Evolutionary conservation across 2,797 vertebrate species (phyloP).

Genomic region (Coilia nasus): DNA sequence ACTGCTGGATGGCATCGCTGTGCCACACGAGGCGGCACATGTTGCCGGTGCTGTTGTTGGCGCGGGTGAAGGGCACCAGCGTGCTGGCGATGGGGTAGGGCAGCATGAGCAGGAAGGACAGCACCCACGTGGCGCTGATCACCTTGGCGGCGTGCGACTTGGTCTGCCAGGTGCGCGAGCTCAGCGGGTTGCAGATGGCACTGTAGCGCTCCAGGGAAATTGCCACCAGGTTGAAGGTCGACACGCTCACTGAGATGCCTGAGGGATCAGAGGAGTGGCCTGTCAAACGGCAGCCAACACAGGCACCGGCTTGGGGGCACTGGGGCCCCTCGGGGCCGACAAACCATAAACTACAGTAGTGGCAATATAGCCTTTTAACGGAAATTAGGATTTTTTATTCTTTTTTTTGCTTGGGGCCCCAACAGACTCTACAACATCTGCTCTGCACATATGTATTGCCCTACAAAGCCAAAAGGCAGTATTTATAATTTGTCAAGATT

Average conservation of each 20-base stretch:
- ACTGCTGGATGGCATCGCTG: slow-evolving; percentile 84
- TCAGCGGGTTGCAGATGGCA: slow-evolving; percentile 94
- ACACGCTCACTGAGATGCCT: slow-evolving; percentile 95
- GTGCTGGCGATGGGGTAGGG: slow-evolving; percentile 94
- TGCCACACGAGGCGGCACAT: slow-evolving; percentile 94
- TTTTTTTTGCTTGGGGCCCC: too few species aligned
- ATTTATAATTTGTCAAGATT: too few species aligned
- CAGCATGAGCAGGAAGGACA: slow-evolving; percentile 90
- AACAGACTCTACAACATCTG: too few species aligned
- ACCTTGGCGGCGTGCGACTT: slow-evolving; percentile 94
- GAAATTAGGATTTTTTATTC: too few species aligned
- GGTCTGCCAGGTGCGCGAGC: slow-evolving; percentile 96
- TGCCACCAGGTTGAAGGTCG: slow-evolving; percentile 95
- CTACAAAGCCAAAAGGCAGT: too few species aligned
- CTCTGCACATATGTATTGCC: too few species aligned
- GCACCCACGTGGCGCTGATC: slow-evolving; percentile 90
- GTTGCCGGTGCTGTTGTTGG: slow-evolving; percentile 88
- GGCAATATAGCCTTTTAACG: too few species aligned
- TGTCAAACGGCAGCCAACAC: slow-evolving; percentile 10
- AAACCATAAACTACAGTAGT: too few species aligned
- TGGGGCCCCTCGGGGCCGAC: too few species aligned
- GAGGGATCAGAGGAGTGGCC: slow-evolving; percentile 1
- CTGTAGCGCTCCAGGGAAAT: slow-evolving; percentile 97
- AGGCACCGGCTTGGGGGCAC: too few species aligned
- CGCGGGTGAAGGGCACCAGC: slow-evolving; percentile 86